These are phyloP conservation scores for Sericinus montela DNA, from an alignment of 2,888 invertebrate species.

Conservation along the genomic window DNA sequence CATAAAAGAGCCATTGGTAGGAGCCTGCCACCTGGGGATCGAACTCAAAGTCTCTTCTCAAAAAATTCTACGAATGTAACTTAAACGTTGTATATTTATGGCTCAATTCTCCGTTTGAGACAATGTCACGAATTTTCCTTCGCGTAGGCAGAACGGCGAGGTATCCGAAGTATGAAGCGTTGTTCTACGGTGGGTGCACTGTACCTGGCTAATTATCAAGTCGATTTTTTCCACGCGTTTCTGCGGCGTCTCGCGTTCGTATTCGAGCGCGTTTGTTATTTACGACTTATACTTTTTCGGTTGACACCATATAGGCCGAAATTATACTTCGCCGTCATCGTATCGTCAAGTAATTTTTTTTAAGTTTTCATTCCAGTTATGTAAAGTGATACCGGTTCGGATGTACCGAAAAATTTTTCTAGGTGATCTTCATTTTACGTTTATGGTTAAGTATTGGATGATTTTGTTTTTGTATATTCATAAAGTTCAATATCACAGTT, in stretches of 20 bases:
- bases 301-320: constrained; percentile 46
- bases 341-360: constrained; percentile 9
- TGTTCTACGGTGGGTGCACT: constrained; percentile 40
- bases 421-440: not conserved
- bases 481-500: no score
- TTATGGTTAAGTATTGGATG: no score
- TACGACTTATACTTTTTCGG: constrained; percentile 62
- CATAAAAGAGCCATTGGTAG: no score
- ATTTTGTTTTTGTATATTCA: no score
- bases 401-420: not conserved
- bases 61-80: constrained; percentile 32
- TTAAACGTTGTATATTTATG: constrained; percentile 70
- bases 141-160: constrained; percentile 38
- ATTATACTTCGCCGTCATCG: constrained; percentile 14
- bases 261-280: constrained; percentile 66
- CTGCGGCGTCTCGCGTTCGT: constrained; percentile 44
- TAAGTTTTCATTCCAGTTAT: not conserved
- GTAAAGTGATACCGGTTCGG: constrained; percentile 4
- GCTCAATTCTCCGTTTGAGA: constrained; percentile 56
- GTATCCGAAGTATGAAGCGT: constrained; percentile 47
- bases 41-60: not conserved
- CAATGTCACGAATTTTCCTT: constrained; percentile 59
- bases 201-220: constrained; percentile 59
- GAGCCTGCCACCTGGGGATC: no score
- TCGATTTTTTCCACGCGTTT: constrained; percentile 42